Percentiles rank a stretch among this genome's conserved stretches.
Conservation (phyloP, 1,140 invertebrate genomes). For the Protaetia brevitarsis region DNA sequence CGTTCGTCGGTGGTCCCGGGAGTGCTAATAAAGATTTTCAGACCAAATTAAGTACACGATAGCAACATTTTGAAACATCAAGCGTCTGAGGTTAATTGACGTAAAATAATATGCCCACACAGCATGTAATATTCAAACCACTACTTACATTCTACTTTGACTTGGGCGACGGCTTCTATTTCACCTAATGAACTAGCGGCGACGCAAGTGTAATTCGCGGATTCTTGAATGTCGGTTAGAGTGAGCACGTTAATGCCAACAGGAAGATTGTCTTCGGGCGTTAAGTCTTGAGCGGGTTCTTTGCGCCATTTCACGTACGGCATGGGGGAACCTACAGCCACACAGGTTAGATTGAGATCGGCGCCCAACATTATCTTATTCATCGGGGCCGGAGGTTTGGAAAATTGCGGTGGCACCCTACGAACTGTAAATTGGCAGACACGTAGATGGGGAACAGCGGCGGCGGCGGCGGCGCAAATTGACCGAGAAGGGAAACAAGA, state of each 20-base stretch:
- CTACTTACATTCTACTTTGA: constrained; percentile 92
- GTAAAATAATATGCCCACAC: too few relatives aligned
- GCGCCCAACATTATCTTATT: constrained; percentile 88
- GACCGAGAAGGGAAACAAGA: neutral
- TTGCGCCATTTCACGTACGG: constrained; percentile 95
- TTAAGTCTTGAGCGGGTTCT: constrained; percentile 75
- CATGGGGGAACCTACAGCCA: constrained; percentile 96
- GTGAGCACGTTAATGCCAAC: constrained; percentile 83
- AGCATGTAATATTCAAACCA: too few relatives aligned
- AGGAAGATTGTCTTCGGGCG: constrained; percentile 80
- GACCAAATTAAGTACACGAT: neutral
- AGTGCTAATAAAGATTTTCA: constrained; percentile 65
- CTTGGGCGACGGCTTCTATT: constrained; percentile 80
- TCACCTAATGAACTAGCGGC: constrained; percentile 91
- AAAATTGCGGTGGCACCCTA: constrained; percentile 90
- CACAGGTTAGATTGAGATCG: constrained; percentile 90
- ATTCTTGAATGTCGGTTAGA: constrained; percentile 82
- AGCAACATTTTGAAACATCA: too few relatives aligned
- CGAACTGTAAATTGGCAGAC: constrained; percentile 65
- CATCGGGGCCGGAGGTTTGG: constrained; percentile 77
- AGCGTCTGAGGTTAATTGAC: too few relatives aligned
- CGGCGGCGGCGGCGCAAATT: neutral
- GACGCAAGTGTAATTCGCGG: constrained; percentile 95
- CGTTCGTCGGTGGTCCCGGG: constrained; percentile 82
- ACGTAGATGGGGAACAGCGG: constrained; percentile 42